These are phyloP conservation scores for Polymixis flavicincta DNA, from an alignment of 2,888 invertebrate species.

Conservation along the genomic window DNA sequence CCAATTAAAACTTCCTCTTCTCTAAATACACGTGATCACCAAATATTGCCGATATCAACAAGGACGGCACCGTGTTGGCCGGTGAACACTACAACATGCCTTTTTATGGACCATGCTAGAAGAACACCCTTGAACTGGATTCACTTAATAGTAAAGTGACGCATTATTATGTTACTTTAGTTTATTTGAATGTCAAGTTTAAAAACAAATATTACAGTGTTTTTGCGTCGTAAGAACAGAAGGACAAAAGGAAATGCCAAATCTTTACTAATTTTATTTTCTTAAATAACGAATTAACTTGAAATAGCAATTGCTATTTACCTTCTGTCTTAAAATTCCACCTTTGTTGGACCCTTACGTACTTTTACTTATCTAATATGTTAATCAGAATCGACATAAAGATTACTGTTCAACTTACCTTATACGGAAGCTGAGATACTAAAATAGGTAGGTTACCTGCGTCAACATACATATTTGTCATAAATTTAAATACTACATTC, in stretches of 20 bases:
- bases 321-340: not conserved
- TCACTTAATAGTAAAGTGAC: not conserved
- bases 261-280: not conserved
- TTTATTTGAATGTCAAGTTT: slow-evolving; percentile 16
- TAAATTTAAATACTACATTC: not conserved
- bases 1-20: not conserved
- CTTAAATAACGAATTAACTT: not conserved
- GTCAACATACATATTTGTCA: not conserved
- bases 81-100: not conserved
- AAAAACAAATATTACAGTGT: slow-evolving; percentile 4
- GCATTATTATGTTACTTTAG: not conserved
- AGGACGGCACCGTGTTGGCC: slow-evolving; percentile 4
- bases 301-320: not conserved
- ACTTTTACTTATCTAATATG: not conserved
- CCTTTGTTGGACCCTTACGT: not conserved
- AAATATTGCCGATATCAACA: not conserved
- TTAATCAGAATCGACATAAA: not conserved
- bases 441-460: not conserved
- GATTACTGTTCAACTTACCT: not conserved
- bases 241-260: not conserved
- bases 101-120: not conserved
- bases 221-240: not conserved
- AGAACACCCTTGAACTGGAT: slow-evolving; percentile 37
- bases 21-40: not conserved
- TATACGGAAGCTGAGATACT: not conserved